A percentile compares a stretch with the other conserved stretches of the same genome.
Conservation (phyloP, 2,113 vertebrate species). For the Dryoscopus gambensis region DNA sequence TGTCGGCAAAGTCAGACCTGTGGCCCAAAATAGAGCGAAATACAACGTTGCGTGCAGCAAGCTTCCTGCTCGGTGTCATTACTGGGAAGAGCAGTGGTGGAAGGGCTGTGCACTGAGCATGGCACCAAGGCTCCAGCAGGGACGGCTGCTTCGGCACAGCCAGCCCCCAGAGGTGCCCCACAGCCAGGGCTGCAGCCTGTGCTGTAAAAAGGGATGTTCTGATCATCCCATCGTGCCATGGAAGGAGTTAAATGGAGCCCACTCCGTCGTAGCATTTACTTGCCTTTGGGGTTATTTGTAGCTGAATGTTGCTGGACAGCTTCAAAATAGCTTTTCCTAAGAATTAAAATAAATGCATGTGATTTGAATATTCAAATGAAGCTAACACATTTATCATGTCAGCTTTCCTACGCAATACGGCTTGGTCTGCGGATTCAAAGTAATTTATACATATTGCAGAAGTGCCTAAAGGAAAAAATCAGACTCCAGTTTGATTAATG, state of each 20-base stretch:
- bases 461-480: not conserved
- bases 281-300: not conserved
- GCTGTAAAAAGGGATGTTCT: not conserved
- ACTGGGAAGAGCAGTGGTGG: not conserved
- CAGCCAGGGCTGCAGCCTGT: not conserved
- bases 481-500: not conserved
- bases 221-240: rapidly evolving
- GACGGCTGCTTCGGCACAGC: not conserved
- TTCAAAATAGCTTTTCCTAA: not conserved
- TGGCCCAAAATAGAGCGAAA: not conserved
- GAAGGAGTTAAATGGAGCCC: not conserved
- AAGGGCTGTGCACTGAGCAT: not conserved
- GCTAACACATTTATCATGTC: not conserved
- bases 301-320: not conserved
- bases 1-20: not conserved
- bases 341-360: not conserved
- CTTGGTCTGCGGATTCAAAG: not conserved
- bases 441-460: not conserved
- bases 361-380: constrained; percentile 11
- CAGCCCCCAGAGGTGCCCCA: not conserved
- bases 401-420: not conserved
- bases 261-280: not conserved
- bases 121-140: not conserved
- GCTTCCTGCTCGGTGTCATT: not conserved
- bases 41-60: not conserved